Evolutionary conservation across 2,888 invertebrate genomes (phyloP), one percentile per base, ranked within the genome.

Genomic region (Andricus curvator): DNA sequence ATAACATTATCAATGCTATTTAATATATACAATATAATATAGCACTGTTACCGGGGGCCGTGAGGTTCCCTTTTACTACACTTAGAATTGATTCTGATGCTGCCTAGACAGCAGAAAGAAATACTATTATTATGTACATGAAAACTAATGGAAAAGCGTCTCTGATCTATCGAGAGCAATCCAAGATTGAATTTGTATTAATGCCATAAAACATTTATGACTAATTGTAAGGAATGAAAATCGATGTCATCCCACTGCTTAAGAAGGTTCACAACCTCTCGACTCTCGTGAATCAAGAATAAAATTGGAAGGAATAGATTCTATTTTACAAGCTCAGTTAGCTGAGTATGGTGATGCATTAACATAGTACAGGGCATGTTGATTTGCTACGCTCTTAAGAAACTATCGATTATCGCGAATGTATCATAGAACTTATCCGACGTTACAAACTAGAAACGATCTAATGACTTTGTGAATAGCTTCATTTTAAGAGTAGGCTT

Each of bases 381-480:
- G 29, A 64, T 64, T 64, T 64, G 3, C 64, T 64, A 64, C 74
- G 81, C 66, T 83, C 65, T 80, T 82, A 80, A 82, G 81, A 80
- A 85, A 79, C 79, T 78, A 79, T 76, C 77, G 76, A 68, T 66
- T 77, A 79, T 67, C 51, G 70, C 77, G 80, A 83, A 83, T 74
- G 77, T 80, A 83, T 79, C 80, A 60, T 79, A 78, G 65, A 84
- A 84, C 85, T 85, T 85, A 87, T 79, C 85, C 84, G 86, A 86
- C 88, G 88, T 89, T 91, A 91, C 87, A 86, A 91, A 91, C 90
- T 91, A 92, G 89, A 89, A 91, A 91, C 89, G 90, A 92, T 91
- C 92, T 92, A 92, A 92, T 92, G 92, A 92, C 92, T 92, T 92
- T 89, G 91, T 88, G 92, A 90, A 87, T 90, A 91, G 90, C 86